These are phyloP conservation scores for Pachymerium ferrugineum DNA, from an alignment of 2,888 invertebrate species.

Conservation along the genomic window DNA sequence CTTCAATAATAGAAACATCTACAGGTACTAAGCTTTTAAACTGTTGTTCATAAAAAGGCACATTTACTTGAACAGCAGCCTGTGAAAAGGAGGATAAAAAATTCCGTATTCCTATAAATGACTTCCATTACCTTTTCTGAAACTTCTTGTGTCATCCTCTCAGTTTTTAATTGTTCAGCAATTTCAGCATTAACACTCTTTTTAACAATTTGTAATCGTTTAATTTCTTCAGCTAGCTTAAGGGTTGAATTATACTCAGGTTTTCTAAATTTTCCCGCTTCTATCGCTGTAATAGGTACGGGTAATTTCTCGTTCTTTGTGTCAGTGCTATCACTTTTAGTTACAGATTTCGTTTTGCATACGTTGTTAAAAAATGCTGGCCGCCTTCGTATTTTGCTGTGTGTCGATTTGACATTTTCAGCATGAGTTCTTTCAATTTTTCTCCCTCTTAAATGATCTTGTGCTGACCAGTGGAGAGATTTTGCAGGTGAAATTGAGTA, in stretches of 20 bases:
- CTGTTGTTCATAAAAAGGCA: background rate
- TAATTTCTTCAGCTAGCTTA: constrained; percentile 1
- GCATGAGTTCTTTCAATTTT: background rate
- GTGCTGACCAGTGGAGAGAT: background rate
- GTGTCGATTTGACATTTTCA: background rate
- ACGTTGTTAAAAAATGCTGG: background rate
- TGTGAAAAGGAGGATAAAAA: background rate
- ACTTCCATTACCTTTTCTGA: constrained; percentile 7
- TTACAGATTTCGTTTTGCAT: too few relatives aligned
- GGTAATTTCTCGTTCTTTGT: too few relatives aligned
- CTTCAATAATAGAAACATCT: background rate
- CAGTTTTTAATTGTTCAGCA: background rate
- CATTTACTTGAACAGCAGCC: constrained; percentile 11
- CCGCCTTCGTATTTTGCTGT: too few relatives aligned
- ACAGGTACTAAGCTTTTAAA: background rate
- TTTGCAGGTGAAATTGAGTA: background rate
- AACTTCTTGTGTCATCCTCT: background rate
- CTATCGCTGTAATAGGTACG: background rate
- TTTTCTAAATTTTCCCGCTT: background rate
- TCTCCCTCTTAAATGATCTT: background rate
- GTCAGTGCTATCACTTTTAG: background rate
- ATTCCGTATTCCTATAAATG: too few relatives aligned
- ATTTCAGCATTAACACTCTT: background rate
- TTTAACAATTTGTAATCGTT: background rate
- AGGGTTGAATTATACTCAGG: constrained; percentile 16